Evolutionary conservation across 2,797 vertebrate species (phyloP).

Genomic region (Remorina albescens): DNA sequence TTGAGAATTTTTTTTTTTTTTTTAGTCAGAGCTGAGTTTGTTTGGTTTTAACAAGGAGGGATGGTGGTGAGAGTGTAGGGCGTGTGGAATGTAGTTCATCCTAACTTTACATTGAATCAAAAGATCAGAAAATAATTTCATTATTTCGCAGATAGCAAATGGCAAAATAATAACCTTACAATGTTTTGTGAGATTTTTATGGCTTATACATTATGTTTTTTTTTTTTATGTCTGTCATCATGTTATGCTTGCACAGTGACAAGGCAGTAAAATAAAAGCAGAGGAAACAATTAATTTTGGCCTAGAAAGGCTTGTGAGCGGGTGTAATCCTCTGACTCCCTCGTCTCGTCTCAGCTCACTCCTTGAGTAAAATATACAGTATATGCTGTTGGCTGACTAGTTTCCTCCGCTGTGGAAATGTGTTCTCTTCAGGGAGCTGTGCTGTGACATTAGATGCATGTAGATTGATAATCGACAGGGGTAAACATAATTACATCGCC

Average conservation of each 20-base stretch:
- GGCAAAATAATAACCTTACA: background rate
- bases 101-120: constrained; percentile 9
- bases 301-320: constrained; percentile 12
- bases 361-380: constrained; percentile 42
- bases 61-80: background rate
- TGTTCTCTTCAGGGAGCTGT: constrained; percentile 29
- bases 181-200: background rate
- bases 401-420: constrained; percentile 46
- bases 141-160: constrained; percentile 1
- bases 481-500: constrained; percentile 70
- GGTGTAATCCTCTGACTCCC: constrained; percentile 25
- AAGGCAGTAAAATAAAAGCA: background rate
- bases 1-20: background rate
- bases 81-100: constrained; percentile 15
- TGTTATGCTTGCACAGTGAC: constrained; percentile 10
- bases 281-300: constrained; percentile 11
- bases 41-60: constrained; percentile 7
- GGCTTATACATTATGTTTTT: constrained; percentile 1
- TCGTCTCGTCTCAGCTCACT: constrained; percentile 28
- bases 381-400: constrained; percentile 22
- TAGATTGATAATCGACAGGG: constrained; percentile 67
- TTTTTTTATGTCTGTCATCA: constrained; percentile 27
- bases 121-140: background rate
- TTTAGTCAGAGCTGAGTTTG: background rate
- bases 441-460: constrained; percentile 55